Base-by-base conservation (phyloP, 2,888 invertebrate genomes). In the Philopedon plagiatum region DNA sequence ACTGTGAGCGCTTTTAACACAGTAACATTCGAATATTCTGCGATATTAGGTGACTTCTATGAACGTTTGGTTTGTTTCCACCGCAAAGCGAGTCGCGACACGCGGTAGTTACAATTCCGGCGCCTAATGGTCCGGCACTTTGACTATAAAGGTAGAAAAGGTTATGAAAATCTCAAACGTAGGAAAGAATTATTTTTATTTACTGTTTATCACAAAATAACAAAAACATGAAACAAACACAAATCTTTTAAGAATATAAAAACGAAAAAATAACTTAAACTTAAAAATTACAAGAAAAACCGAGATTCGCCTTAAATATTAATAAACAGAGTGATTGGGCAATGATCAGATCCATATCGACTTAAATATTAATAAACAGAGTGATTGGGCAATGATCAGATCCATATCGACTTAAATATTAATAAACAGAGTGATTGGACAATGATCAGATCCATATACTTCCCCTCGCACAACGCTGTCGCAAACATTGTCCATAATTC, bases 281-380 rank as follows among this genome's bases (percentile, higher is more conserved):
- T 1, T 39, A 26, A 26, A 26, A 15, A 5, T 39, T 39, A 15
- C n/a, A 15, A 39, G 5, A 39, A 1, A 39, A 39, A 39, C 5
- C 39, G 37, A 39, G 39, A 39, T n/a, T n/a, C n/a, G n/a, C n/a
- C n/a, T 41, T 41, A 63, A 72, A 89, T 77, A 80, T 92, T 90
- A 61, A 94, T 82, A 81, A 93, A 93, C 49, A 97, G 87, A 39
- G 94, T 90, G 77, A 98, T 90, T 0, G 99, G 99, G 83, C 98
- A 99, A 86, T 99, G 99, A 85, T 99, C 99, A 83, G 97, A 98
- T 41, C 99, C 99, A 82, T 90, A 91, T n/a, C n/a, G n/a, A n/a
- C n/a, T 41, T 41, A 63, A 72, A 89, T 77, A 80, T 92, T 90
- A 61, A 94, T 82, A 81, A 93, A 93, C 49, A 97, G 87, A 39